phyloP scores from a whole-genome alignment of 2,797 vertebrate genomes.

The Sitta carolinensis region DNA sequence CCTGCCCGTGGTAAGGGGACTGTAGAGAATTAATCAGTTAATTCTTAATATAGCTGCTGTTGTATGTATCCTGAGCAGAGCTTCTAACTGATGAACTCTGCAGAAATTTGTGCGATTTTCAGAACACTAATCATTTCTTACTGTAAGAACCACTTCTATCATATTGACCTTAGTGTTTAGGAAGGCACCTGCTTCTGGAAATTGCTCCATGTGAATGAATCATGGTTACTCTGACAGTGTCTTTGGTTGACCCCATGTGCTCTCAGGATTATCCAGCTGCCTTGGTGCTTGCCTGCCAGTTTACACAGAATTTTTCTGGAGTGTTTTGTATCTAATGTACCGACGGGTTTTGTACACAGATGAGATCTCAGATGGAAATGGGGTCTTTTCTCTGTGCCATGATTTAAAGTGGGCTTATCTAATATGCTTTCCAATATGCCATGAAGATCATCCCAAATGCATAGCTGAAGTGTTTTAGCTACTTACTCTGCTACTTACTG shows the following conservation, averaged over 20 bases:
- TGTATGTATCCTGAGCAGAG: accelerated
- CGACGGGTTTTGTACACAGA: neutral
- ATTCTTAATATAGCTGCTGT: neutral
- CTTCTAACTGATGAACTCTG: neutral
- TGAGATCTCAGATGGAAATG: neutral
- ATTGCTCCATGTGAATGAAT: neutral
- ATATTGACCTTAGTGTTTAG: neutral
- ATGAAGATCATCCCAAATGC: neutral
- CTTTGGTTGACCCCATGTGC: neutral
- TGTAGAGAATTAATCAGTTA: neutral
- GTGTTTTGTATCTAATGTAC: neutral
- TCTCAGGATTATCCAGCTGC: neutral
- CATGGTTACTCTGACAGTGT: accelerated
- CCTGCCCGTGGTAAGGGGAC: neutral
- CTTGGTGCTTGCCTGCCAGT: neutral
- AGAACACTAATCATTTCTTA: neutral
- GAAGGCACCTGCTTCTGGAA: neutral
- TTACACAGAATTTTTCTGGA: neutral
- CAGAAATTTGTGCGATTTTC: neutral
- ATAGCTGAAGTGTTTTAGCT: neutral
- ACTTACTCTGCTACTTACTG: neutral
- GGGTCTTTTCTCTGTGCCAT: neutral
- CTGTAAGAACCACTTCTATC: neutral
- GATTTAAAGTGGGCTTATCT: neutral
- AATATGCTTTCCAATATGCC: neutral